Base-by-base conservation (phyloP, 2,797 vertebrate species). In the Sebastes oblongus region DNA sequence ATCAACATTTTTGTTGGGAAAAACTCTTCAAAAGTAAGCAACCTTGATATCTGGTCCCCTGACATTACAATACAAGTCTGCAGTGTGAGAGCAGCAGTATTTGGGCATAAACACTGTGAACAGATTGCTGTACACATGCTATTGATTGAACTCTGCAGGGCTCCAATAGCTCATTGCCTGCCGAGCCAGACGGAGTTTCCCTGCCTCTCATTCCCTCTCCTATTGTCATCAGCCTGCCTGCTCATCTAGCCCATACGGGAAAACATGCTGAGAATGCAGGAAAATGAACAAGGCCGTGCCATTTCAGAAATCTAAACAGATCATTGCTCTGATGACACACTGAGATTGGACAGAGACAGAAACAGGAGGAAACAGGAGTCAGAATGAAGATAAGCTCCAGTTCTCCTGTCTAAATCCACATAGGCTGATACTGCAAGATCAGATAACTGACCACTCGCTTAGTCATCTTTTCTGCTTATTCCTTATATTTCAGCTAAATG, bases 141-240 rank as follows among this genome's bases (percentile, higher is more conserved):
- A 86, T 86, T 91, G 93, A 91, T 84, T 88, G 86, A 89, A 84
- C 86, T 88, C 84, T 67, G 78, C 83, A 71, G 87, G 88, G 76
- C 80, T 86, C 68, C 84, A 75, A 83, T 66, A 81, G 77, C 84
- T 83, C 80, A 68, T 81, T 78, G 77, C 81, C 79, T 64, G 58
- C 69, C 55, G 81, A 90, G 82, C 64, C 66, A 87, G 82, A 78
- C 62, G 50, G 65, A 68, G 62, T 73, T 80, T 82, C 56, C 78
- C 76, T 70, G 81, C 66, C 58, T 82, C 58, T 80, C 80, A 14
- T 77, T 79, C 68, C 52, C 55, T 50, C 46, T 50, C 18, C 20
- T 9, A 56, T 77, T 83, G 82, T 84, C 77, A 83, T 81, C 77
- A 71, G 78, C 16, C 56, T 64, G 72, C 66, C 69, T 46, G 66